phyloP scores from a whole-genome alignment of 2,797 vertebrate species.

The Mallotus villosus region DNA sequence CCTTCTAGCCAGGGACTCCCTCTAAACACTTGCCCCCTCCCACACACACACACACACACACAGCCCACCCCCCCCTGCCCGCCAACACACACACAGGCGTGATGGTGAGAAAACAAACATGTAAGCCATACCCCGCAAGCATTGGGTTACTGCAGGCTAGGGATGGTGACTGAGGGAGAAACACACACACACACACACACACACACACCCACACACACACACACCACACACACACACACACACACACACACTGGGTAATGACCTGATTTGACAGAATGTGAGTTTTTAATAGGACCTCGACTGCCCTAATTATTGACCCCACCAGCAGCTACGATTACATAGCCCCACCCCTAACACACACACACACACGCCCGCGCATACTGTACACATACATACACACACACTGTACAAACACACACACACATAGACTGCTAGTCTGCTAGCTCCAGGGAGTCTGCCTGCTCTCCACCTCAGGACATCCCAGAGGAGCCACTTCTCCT shows the following conservation, averaged over 20 bases:
- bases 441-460: neutral
- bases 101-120: too few relatives aligned
- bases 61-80: too few relatives aligned
- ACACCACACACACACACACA: conserved; percentile 9
- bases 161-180: neutral
- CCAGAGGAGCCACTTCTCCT: too few relatives aligned
- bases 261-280: conserved; percentile 14
- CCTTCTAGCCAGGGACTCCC: neutral
- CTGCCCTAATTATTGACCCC: conserved; percentile 22
- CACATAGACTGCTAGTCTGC: conserved; percentile 1
- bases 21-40: neutral
- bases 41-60: neutral
- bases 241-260: conserved; percentile 20
- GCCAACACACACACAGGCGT: neutral
- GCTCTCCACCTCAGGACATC: neutral
- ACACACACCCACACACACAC: conserved; percentile 27
- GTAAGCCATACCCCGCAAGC: too few relatives aligned
- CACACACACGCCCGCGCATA: neutral
- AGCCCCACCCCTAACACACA: neutral
- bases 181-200: conserved; percentile 22
- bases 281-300: conserved; percentile 27
- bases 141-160: too few relatives aligned
- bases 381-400: neutral
- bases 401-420: neutral
- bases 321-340: conserved; percentile 17